phyloP scores from a whole-genome alignment of 2,113 vertebrate genomes.

The Scophthalmus maximus region DNA sequence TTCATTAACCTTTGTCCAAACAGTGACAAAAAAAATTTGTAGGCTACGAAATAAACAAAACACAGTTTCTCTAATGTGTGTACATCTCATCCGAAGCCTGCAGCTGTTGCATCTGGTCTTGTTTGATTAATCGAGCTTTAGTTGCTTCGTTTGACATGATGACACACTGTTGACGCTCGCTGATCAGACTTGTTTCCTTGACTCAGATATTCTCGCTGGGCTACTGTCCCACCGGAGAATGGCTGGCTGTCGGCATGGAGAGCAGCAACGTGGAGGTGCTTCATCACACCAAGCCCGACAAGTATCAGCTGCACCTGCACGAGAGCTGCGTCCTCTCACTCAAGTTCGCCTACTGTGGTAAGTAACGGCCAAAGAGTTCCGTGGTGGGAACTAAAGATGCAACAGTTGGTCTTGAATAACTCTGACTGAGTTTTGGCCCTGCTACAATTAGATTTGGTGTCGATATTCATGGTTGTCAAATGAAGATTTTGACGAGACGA shows the following conservation, averaged over 20 bases:
- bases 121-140: not conserved
- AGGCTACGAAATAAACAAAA: too few relatives aligned
- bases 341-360: constrained; percentile 97
- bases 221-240: constrained; percentile 96
- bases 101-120: not conserved
- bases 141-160: not conserved
- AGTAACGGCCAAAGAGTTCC: constrained; percentile 65
- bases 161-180: not conserved
- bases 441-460: too few relatives aligned
- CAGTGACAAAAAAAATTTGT: too few relatives aligned
- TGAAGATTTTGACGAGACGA: too few relatives aligned
- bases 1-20: too few relatives aligned
- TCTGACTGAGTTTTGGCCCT: too few relatives aligned
- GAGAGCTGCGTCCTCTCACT: constrained; percentile 98
- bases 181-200: not conserved
- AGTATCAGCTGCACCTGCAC: constrained; percentile 97
- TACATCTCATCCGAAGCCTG: not conserved
- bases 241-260: constrained; percentile 98
- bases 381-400: too few relatives aligned
- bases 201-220: constrained; percentile 94
- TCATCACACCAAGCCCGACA: constrained; percentile 97
- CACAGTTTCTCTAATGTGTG: too few relatives aligned
- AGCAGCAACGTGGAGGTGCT: constrained; percentile 98
- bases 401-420: too few relatives aligned
- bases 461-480: too few relatives aligned